These are phyloP conservation scores for Halocynthia roretzi DNA, from an alignment of 23 tunicate species.

Conservation along the genomic window DNA sequence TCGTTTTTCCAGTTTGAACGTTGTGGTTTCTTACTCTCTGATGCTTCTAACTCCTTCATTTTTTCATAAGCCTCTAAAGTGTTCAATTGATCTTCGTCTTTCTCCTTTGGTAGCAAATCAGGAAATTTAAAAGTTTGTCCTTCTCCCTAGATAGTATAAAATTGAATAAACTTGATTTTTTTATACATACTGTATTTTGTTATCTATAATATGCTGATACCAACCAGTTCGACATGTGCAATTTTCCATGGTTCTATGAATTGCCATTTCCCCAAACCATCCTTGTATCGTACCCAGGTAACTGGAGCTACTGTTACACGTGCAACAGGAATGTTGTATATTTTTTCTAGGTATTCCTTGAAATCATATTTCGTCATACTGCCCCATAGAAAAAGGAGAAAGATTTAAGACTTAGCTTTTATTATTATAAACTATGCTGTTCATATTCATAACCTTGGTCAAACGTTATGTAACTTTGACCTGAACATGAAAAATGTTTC, in stretches of 20 bases:
- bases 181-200: background rate
- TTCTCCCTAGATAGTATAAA: slow-evolving; percentile 25
- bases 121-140: slow-evolving; percentile 65
- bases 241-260: slow-evolving; percentile 81
- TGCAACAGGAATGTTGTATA: slow-evolving; percentile 53
- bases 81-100: slow-evolving; percentile 24
- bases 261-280: slow-evolving; percentile 53
- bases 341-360: slow-evolving; percentile 83
- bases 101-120: slow-evolving; percentile 21
- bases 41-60: background rate
- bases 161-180: background rate
- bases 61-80: background rate
- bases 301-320: slow-evolving; percentile 42
- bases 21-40: too few species aligned
- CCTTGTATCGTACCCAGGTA: slow-evolving; percentile 33
- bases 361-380: slow-evolving; percentile 93
- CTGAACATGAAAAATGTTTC: too few species aligned
- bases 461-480: too few species aligned
- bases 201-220: background rate
- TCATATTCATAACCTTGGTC: too few species aligned
- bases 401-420: background rate
- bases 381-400: background rate
- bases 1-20: too few species aligned
- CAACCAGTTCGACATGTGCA: slow-evolving; percentile 80
- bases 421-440: too few species aligned